phyloP scores from a whole-genome alignment of 1,140 invertebrate species.

The Stenopsyche tienmushanensis region DNA sequence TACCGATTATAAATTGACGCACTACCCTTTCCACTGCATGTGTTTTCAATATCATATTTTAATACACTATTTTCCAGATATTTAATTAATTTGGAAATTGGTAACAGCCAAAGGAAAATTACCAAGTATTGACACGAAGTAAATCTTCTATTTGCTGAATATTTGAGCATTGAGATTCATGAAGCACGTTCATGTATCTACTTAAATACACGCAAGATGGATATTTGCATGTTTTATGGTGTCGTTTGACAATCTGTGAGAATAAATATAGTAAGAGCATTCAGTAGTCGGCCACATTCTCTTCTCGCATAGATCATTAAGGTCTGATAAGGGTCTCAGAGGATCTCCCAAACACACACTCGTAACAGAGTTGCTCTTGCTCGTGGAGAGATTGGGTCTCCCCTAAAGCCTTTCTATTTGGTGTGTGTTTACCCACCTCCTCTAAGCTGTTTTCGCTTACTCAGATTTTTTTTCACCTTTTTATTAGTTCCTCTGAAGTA shows the following conservation, averaged over 20 bases:
- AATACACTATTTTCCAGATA: too few species aligned
- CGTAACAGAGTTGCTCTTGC: too few species aligned
- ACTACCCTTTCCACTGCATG: too few species aligned
- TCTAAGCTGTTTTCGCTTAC: conserved; percentile 25
- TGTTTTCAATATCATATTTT: too few species aligned
- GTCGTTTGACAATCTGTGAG: neutral
- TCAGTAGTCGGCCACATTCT: neutral
- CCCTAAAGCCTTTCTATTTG: too few species aligned
- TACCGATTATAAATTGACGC: too few species aligned
- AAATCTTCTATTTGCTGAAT: too few species aligned
- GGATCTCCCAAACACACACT: neutral
- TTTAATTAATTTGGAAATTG: too few species aligned
- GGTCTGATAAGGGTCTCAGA: neutral
- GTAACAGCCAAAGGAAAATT: too few species aligned
- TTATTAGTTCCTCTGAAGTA: conserved; percentile 17
- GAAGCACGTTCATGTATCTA: neutral
- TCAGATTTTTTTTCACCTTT: conserved; percentile 16
- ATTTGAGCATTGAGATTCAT: neutral
- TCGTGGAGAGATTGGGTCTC: neutral
- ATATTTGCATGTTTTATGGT: neutral
- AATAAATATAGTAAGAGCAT: neutral
- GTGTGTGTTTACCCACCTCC: conserved; percentile 7
- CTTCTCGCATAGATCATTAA: neutral
- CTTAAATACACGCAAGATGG: neutral
- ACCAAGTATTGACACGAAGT: too few species aligned